phyloP scores from a whole-genome alignment of 2,797 vertebrate species.

The Capromys pilorides region DNA sequence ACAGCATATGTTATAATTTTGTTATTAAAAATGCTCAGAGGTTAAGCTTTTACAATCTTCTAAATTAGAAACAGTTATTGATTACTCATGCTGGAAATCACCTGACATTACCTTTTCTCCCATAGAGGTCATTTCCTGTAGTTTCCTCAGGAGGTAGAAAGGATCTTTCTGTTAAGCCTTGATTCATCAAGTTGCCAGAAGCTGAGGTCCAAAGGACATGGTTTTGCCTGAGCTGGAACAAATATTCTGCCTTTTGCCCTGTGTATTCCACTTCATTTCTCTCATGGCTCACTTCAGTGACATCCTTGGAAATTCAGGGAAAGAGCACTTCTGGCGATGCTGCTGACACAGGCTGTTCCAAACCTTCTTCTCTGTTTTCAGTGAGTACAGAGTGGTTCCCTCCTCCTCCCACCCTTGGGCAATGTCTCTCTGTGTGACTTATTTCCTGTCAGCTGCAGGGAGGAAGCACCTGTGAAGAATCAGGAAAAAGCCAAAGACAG shows the following conservation, averaged over 20 bases:
- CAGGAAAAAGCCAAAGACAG: neutral
- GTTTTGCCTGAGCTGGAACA: neutral
- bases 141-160: neutral
- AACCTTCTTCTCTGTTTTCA: neutral
- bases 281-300: neutral
- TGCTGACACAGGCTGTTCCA: neutral
- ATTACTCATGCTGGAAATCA: neutral
- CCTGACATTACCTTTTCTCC: neutral
- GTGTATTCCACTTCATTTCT: neutral
- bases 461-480: neutral
- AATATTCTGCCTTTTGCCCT: neutral
- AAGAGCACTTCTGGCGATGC: neutral
- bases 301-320: neutral
- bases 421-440: neutral
- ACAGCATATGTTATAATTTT: neutral
- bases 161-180: neutral
- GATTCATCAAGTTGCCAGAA: neutral
- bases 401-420: neutral
- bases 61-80: neutral
- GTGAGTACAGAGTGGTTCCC: neutral
- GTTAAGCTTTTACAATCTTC: neutral
- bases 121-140: neutral
- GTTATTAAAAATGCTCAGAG: neutral
- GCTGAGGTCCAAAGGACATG: neutral
- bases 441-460: neutral